Percentiles rank a stretch among this genome's conserved stretches.
These are phyloP conservation scores for Aphrophora alni DNA, from an alignment of 2,888 invertebrate species.

Conservation along the genomic window DNA sequence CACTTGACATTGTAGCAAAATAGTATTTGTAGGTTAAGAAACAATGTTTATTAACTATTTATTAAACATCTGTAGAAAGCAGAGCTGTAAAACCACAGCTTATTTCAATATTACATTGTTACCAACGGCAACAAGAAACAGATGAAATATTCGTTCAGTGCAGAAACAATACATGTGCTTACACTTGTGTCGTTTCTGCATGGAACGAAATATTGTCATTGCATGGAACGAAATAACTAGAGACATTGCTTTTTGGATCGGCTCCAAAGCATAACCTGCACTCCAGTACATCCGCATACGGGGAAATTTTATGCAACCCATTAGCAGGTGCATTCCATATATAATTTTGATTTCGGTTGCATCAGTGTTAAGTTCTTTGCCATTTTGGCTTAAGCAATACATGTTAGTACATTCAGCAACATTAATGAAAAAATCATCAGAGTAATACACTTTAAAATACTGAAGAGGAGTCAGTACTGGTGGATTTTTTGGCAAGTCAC, in stretches of 20 bases:
- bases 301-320: conserved; percentile 35
- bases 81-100: no score
- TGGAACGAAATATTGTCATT: no score
- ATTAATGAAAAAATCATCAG: conserved; percentile 20
- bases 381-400: conserved; percentile 28
- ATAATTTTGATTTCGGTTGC: conserved; percentile 32
- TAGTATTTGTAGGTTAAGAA: no score
- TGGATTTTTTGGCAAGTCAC: background rate
- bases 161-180: no score
- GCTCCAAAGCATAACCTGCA: conserved; percentile 19
- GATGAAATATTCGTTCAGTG: no score
- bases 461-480: background rate
- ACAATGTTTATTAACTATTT: no score
- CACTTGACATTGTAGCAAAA: no score
- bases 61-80: no score
- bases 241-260: conserved; percentile 25
- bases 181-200: no score
- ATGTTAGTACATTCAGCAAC: conserved; percentile 17
- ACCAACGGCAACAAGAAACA: no score
- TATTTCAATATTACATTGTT: no score
- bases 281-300: conserved; percentile 38
- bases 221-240: no score
- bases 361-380: conserved; percentile 30
- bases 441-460: conserved; percentile 35
- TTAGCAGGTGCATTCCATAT: conserved; percentile 30